A percentile compares a stretch with the other conserved stretches of the same genome.
Conservation (phyloP, 2,113 vertebrate genomes). For the Hylia prasina region DNA sequence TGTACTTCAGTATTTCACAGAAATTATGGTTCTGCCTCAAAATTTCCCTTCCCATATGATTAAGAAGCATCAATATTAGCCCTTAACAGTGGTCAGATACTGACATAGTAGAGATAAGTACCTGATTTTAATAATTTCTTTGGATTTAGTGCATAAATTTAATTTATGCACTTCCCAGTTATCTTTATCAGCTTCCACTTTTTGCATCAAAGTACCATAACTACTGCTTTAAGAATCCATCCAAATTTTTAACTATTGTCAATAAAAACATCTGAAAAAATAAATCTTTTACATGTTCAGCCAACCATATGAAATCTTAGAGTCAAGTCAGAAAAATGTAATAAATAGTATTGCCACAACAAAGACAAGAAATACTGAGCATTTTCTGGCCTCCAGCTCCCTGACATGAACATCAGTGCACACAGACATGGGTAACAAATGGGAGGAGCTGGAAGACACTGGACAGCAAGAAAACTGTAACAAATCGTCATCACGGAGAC, state of each 20-base stretch:
- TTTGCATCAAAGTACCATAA: neutral
- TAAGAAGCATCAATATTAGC: neutral
- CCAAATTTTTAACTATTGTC: neutral
- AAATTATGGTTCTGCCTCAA: neutral
- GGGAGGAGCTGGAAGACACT: neutral
- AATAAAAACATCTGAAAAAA: neutral
- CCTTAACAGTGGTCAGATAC: neutral
- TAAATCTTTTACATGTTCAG: neutral
- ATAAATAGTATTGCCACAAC: neutral
- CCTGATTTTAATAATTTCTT: neutral
- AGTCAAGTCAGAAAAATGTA: neutral
- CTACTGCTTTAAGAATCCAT: neutral
- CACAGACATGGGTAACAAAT: neutral
- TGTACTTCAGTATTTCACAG: neutral
- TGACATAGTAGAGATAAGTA: neutral
- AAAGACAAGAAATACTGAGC: neutral
- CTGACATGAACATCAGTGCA: neutral
- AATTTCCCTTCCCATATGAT: neutral
- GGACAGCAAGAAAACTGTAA: neutral
- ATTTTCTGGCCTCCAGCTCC: neutral
- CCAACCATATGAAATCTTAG: neutral
- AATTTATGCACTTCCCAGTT: neutral
- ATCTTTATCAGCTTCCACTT: neutral
- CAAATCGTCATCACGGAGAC: rapidly evolving
- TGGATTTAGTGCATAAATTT: too few species aligned